Evolutionary conservation across 2,888 invertebrate species (phyloP).

Genomic region (Arctia plantaginis): DNA sequence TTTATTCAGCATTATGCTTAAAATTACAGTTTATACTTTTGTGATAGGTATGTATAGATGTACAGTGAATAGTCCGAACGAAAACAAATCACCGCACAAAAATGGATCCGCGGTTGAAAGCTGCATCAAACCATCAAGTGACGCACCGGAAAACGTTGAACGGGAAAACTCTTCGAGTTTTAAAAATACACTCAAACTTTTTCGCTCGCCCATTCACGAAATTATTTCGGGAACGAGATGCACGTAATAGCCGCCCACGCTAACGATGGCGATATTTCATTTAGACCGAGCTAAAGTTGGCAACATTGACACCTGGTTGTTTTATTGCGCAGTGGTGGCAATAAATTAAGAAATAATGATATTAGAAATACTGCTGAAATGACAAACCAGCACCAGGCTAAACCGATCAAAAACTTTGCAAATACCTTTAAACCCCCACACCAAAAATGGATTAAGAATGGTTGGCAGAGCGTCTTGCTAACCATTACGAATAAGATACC

Average conservation of each 20-base stretch:
- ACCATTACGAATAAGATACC: too few species aligned
- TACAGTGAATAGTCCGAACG: neutral
- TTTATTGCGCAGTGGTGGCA: neutral
- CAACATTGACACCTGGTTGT: conserved; percentile 25
- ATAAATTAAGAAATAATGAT: neutral
- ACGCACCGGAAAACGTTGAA: conserved; percentile 31
- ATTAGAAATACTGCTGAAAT: neutral
- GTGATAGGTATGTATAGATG: neutral
- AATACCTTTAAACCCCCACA: neutral
- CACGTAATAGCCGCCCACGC: conserved; percentile 47
- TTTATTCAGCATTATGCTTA: neutral
- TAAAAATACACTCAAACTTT: conserved; percentile 46
- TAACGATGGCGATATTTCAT: conserved; percentile 23
- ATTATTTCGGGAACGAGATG: conserved; percentile 46
- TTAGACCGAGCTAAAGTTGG: conserved; percentile 14
- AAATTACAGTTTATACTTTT: neutral
- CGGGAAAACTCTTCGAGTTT: conserved; percentile 47
- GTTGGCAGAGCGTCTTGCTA: neutral
- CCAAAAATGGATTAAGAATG: neutral
- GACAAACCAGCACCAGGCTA: neutral
- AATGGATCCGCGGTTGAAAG: conserved; percentile 15
- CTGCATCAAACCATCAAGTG: conserved; percentile 24
- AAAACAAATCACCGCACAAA: conserved; percentile 29
- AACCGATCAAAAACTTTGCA: neutral
- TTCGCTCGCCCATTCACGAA: conserved; percentile 49